Percentiles rank a stretch among this genome's conserved stretches.
Evolutionary conservation across 2,797 vertebrate genomes (phyloP).

Genomic region (Ataeniobius toweri): DNA sequence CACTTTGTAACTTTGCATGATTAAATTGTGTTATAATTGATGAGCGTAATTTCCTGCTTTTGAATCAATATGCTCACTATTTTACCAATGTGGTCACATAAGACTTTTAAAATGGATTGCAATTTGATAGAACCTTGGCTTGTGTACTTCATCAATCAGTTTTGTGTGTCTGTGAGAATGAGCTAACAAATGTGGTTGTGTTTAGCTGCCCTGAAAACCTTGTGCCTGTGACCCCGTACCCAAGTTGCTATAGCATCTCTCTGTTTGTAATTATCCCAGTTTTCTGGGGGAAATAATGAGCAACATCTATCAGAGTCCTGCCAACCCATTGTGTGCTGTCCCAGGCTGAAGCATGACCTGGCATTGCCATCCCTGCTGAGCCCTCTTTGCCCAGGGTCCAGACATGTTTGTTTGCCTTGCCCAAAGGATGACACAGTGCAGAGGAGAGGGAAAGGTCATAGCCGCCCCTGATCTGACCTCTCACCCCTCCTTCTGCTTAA

Average conservation of each 20-base stretch:
- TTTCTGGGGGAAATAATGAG: slow-evolving; percentile 75
- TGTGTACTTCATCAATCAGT: slow-evolving; percentile 19
- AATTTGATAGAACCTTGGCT: slow-evolving; percentile 21
- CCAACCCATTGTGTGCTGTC: slow-evolving; percentile 66
- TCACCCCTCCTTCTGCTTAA: slow-evolving; percentile 74
- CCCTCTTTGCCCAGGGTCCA: slow-evolving; percentile 65
- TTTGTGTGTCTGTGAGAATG: slow-evolving; percentile 24
- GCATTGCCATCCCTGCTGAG: slow-evolving; percentile 71
- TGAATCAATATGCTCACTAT: not conserved
- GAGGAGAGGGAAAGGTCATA: slow-evolving; percentile 72
- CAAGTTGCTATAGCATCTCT: slow-evolving; percentile 59
- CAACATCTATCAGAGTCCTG: slow-evolving; percentile 73
- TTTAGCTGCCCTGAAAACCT: slow-evolving; percentile 50
- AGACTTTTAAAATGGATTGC: not conserved
- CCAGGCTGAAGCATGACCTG: slow-evolving; percentile 69
- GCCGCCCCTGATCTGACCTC: slow-evolving; percentile 73
- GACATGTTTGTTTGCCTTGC: slow-evolving; percentile 78
- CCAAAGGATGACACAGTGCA: slow-evolving; percentile 73
- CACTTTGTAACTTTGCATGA: not conserved
- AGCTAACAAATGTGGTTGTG: slow-evolving; percentile 51
- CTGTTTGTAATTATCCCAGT: slow-evolving; percentile 72
- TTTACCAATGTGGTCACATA: not conserved
- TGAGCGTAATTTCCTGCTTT: not conserved
- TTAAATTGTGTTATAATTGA: not conserved
- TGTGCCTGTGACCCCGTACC: slow-evolving; percentile 59